A percentile compares a stretch with the other conserved stretches of the same genome.
Conservation (phyloP, 2,113 vertebrate genomes). For the Phainopepla nitens region DNA sequence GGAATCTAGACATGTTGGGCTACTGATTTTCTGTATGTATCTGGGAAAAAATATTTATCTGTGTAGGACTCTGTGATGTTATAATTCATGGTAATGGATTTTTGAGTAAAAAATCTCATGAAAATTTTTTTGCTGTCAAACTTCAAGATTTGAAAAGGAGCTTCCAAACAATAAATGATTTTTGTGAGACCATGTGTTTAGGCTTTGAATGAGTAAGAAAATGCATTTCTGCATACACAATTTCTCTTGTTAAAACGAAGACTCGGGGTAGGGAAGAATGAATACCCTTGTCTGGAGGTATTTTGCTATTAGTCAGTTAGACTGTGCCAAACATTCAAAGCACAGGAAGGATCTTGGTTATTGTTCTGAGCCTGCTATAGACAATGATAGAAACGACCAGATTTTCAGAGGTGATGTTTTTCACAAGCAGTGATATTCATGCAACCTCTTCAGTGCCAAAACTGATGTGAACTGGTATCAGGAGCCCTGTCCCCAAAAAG, state of each 20-base stretch:
- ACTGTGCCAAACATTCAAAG: neutral
- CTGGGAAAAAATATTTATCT: neutral
- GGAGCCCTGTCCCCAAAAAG: neutral
- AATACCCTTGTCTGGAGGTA: neutral
- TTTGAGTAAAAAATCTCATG: neutral
- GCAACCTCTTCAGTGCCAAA: neutral
- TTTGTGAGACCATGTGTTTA: neutral
- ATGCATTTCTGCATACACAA: neutral
- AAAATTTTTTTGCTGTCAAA: neutral
- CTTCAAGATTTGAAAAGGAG: neutral
- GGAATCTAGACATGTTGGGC: neutral
- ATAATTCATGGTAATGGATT: neutral
- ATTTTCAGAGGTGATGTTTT: neutral
- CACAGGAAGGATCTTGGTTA: neutral
- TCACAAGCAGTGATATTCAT: accelerated
- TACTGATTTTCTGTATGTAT: neutral
- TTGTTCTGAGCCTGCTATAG: neutral
- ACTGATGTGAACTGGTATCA: accelerated
- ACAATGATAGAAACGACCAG: neutral
- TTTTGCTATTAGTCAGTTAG: neutral
- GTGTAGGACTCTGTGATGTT: neutral
- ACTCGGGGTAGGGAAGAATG: accelerated
- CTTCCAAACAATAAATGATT: neutral
- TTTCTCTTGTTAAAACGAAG: neutral
- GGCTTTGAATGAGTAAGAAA: neutral